Base-by-base conservation (phyloP, 1,140 invertebrate species). In the Akabosia matsudoensis region DNA sequence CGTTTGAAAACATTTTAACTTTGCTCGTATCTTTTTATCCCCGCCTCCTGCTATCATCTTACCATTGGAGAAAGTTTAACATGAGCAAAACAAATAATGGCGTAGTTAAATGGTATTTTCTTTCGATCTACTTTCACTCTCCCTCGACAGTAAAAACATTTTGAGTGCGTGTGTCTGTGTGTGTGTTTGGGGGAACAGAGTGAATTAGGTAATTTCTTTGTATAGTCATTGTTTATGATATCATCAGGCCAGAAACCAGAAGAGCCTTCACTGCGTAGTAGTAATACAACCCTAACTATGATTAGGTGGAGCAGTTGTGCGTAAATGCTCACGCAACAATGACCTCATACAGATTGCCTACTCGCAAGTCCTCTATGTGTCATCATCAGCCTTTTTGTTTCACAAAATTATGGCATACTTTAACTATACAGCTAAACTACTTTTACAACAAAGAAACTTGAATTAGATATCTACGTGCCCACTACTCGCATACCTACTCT, bases 281-380 rank as follows among this genome's bases (percentile, higher is more conserved):
- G 7, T 61, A 22, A 4, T 61, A 7, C 13, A 14, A 16, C 24
- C n/a, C 54, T 16, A n/a, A 61, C 3, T n/a, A n/a, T 61, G 28
- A 67, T 67, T 67, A 67, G 28, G 61, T 67, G 61, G 61, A 67
- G 61, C 61, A 67, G 61, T 67, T 67, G 61, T 67, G 61, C 61
- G 61, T 67, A 67, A 67, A 67, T 30, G 61, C 31, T 67, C 31
- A 67, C 61, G 61, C 61, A 67, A 67, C 61, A 67, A 67, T 30
- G 61, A 24, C 13, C 31, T 30, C 61, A 67, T 67, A 67, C 61
- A 31, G 61, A 67, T 61, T 61, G 54, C 24, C 24, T 61, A 24
- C 14, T 61, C 14, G 7, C 54, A 10, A 4, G 4, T n/a, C 37
- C 37, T 45, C 37, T 7, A 10, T 18, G 37, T 45, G 24, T 61